phyloP scores from a whole-genome alignment of 2,888 invertebrate genomes.

The Meandrusa payeni region DNA sequence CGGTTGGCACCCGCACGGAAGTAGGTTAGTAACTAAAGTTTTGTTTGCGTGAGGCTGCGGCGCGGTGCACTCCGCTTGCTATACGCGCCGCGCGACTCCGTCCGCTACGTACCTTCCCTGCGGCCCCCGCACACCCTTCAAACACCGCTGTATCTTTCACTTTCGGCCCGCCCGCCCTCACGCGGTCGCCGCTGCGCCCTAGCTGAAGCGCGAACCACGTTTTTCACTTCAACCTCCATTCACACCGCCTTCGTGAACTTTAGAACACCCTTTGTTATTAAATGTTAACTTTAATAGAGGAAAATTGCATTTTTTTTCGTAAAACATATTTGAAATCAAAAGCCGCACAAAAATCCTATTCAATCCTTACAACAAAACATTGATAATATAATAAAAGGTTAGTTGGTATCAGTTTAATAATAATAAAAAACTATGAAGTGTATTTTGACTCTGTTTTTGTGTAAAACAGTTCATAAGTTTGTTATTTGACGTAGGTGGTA shows the following conservation, averaged over 20 bases:
- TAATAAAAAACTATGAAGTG: too few relatives aligned
- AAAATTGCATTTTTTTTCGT: too few relatives aligned
- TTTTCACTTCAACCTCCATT: conserved; percentile 35
- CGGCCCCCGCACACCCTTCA: conserved; percentile 34
- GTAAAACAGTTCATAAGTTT: neutral
- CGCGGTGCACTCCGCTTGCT: conserved; percentile 59
- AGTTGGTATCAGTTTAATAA: too few relatives aligned
- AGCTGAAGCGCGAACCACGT: conserved; percentile 34
- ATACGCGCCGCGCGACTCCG: conserved; percentile 52
- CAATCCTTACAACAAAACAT: too few relatives aligned
- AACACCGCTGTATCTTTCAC: conserved; percentile 67
- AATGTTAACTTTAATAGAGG: too few relatives aligned
- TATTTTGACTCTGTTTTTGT: too few relatives aligned
- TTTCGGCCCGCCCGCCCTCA: conserved; percentile 61
- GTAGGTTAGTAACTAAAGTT: conserved; percentile 81
- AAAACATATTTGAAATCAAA: too few relatives aligned
- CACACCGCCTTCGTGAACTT: conserved; percentile 25
- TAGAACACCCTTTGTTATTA: conserved; percentile 1
- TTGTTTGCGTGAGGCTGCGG: conserved; percentile 80
- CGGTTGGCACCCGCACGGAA: conserved; percentile 79
- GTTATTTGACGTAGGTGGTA: conserved; percentile 4
- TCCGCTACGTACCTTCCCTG: conserved; percentile 30
- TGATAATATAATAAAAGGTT: too few relatives aligned
- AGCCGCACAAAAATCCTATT: too few relatives aligned
- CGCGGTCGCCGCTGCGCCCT: conserved; percentile 41